Evolutionary conservation across 2,797 vertebrate species (phyloP), one percentile per base, ranked within the genome.

Genomic region (Lacerta viridis): DNA sequence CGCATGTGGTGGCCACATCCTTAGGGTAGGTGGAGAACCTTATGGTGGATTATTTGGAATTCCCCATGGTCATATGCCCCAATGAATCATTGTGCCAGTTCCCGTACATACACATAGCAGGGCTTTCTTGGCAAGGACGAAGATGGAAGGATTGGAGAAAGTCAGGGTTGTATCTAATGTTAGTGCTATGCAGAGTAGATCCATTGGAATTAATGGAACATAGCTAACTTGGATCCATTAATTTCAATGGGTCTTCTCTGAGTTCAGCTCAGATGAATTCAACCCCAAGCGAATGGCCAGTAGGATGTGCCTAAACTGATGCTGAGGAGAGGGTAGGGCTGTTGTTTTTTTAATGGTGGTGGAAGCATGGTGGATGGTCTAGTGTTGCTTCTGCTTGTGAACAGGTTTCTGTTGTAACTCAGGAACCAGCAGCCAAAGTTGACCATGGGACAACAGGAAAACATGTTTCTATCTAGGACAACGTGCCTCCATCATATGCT

Each of bases 21-120:
- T 82, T 17, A 76, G 68, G 68, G 25, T 77, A 82, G 82, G 79
- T 66, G 41, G 59, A 76, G 69, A 68, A 87, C 39, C 20, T 87
- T 33, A 82, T 17, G 64, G 69, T 33, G 18, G 86, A 43, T 82
- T 87, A 61, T 76, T 82, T 87, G 25, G 18, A 74, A 66, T 36
- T 43, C 64, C 71, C 39, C 41, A 36, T 27, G 29, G 27, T 82
- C 71, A 81, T 61, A 27, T 23, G 4, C 13, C 55, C 69, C 75
- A 33, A 87, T 74, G 23, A 87, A 10, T 46, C 29, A 82, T 27
- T 74, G 11, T 1, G 33, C 17, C 36, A 27, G 29, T 74, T 15
- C 15, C n/a, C 17, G 39, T 50, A 23, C 33, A 43, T n/a, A 59
- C 10, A 13, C n/a, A n/a, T 29, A 39, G 5, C 15, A 55, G 55